Evolutionary conservation across 2,888 invertebrate species (phyloP).

Genomic region (Deilephila elpenor): DNA sequence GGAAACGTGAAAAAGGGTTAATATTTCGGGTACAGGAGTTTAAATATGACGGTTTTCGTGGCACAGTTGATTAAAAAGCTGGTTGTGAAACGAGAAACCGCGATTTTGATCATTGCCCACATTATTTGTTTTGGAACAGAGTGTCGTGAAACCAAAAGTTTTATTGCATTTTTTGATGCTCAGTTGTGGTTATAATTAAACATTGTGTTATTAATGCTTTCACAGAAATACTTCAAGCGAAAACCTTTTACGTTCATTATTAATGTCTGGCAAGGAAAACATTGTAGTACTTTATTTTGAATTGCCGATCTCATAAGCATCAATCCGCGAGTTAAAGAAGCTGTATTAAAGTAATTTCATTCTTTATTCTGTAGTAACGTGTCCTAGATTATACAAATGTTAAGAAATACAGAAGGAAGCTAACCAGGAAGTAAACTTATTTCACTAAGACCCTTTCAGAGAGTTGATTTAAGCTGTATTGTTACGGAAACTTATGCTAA

Average conservation of each 20-base stretch:
- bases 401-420: background rate
- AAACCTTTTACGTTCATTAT: too few relatives aligned
- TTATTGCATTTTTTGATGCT: too few relatives aligned
- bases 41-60: background rate
- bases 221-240: too few relatives aligned
- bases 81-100: too few relatives aligned
- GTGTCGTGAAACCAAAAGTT: too few relatives aligned
- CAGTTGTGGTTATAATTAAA: too few relatives aligned
- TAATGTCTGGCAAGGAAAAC: too few relatives aligned
- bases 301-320: background rate
- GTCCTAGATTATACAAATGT: background rate
- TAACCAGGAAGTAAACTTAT: constrained; percentile 2
- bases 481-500: background rate
- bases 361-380: background rate
- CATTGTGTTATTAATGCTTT: too few relatives aligned
- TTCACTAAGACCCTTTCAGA: background rate
- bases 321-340: background rate
- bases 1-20: background rate
- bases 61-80: too few relatives aligned
- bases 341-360: background rate
- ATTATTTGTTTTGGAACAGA: too few relatives aligned
- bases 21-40: background rate
- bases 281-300: background rate
- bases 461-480: constrained; percentile 10
- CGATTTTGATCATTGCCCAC: too few relatives aligned